Base-by-base conservation (phyloP, 2,888 invertebrate genomes). In the Catocala sponsa region DNA sequence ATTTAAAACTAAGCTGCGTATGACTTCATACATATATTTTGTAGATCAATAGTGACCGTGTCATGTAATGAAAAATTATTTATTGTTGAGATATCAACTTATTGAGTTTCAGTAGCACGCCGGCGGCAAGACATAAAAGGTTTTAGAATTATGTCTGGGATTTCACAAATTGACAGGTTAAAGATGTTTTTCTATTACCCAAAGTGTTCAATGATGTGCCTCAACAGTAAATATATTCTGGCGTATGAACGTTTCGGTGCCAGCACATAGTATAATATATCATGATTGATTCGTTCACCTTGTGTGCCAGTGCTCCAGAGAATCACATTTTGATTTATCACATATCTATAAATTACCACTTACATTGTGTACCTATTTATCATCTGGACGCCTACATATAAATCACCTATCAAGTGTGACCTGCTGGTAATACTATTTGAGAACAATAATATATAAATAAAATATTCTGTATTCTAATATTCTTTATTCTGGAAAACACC, bases 231-330 rank as follows among this genome's bases (percentile, higher is more conserved):
- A 63, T 71, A 63, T 68, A 74, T 61, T 51, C 56, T 56, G 41
- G 61, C 64, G 63, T 63, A 62, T 66, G 70, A 73, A 70, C 72
- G 70, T 71, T 76, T 70, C 68, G 70, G 56, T 68, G 76, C 72
- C 77, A 76, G 67, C 68, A 79, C 76, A 72, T 76, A 71, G 74
- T 65, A 75, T 82, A 77, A 82, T 81, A 75, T 78, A 84, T 78
- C 72, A 83, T 81, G 83, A 84, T 83, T 82, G 83, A 84, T 84
- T 81, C 78, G 76, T 78, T 77, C 78, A 79, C 77, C 79, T 78
- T 65, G 74, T 64, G 63, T 65, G 73, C 70, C 61, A 57, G 60
- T 67, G 62, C 73, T 72, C 72, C 58, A 66, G 81, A 73, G 79
- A 70, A 65, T 70, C 73, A 70, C 69, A 58, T 66, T 72, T 70